Percentiles rank a stretch among this genome's conserved stretches.
These are phyloP conservation scores for human DNA, from an alignment of 2,113 vertebrate genomes.

Conservation along the genomic window DNA sequence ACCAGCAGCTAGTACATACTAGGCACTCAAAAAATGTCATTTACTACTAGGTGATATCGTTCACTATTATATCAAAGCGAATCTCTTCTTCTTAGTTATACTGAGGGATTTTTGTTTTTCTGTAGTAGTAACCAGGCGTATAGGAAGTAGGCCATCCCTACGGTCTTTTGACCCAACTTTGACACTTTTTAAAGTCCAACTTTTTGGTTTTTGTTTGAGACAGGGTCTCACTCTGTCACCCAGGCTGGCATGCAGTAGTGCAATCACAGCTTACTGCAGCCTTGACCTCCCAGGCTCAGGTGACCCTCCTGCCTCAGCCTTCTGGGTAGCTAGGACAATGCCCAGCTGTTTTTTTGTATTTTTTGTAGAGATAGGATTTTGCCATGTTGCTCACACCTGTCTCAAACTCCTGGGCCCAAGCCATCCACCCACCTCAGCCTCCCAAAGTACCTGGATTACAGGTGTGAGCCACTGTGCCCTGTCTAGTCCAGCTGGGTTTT, in stretches of 20 bases:
- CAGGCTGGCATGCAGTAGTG: not conserved
- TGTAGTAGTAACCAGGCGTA: not conserved
- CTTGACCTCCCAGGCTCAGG: not conserved
- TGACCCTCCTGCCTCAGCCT: not conserved
- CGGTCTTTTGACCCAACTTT: not conserved
- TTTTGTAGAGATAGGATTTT: not conserved
- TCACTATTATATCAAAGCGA: not conserved
- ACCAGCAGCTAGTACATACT: not conserved
- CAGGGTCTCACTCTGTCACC: not conserved
- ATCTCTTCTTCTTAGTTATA: not conserved
- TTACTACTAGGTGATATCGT: not conserved
- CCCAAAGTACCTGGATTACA: not conserved
- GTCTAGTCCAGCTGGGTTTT: too few relatives aligned
- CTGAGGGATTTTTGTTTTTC: not conserved
- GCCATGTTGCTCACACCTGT: not conserved
- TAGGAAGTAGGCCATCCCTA: not conserved
- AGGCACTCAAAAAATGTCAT: not conserved
- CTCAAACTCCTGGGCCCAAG: not conserved
- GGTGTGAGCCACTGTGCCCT: not conserved
- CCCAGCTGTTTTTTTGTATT: not conserved
- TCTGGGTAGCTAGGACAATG: not conserved
- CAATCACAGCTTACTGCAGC: not conserved
- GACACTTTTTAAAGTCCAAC: too few relatives aligned
- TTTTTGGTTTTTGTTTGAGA: not conserved
- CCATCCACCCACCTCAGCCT: not conserved